Evolutionary conservation across 2,113 vertebrate species (phyloP).

Genomic region (Carollia perspicillata): DNA sequence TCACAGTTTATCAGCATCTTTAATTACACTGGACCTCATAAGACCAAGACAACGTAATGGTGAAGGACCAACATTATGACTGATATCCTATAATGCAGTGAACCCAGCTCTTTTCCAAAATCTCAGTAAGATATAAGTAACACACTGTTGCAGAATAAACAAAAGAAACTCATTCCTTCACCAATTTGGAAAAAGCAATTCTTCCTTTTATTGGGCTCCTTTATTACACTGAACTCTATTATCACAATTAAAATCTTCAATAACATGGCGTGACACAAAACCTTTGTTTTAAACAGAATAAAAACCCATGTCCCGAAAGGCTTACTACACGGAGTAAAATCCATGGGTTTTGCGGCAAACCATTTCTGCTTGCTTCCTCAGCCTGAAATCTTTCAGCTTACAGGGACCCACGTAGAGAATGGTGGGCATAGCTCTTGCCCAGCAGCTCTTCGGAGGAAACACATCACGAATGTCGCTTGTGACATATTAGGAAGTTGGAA

Average conservation of each 20-base stretch:
- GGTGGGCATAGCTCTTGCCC: background rate
- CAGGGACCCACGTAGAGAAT: background rate
- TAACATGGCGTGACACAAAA: background rate
- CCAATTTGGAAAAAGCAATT: background rate
- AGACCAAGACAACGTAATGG: background rate
- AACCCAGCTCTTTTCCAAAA: background rate
- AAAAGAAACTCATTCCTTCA: background rate
- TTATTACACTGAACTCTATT: background rate
- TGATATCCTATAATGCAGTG: background rate
- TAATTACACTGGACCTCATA: background rate
- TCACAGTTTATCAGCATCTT: background rate
- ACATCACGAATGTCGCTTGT: background rate
- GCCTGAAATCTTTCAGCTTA: background rate
- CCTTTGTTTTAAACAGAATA: background rate
- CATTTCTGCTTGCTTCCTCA: background rate
- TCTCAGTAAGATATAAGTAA: background rate
- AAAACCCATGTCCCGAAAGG: background rate
- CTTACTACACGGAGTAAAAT: background rate
- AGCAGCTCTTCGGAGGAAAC: background rate
- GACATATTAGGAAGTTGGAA: background rate
- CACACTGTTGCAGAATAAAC: background rate
- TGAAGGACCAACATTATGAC: background rate
- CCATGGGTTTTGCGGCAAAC: background rate
- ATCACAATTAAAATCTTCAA: background rate
- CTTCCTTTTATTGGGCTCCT: background rate